A percentile compares a stretch with the other conserved stretches of the same genome.
These are phyloP conservation scores for Ophion obscuratus DNA, from an alignment of 2,888 invertebrate species.

Conservation along the genomic window DNA sequence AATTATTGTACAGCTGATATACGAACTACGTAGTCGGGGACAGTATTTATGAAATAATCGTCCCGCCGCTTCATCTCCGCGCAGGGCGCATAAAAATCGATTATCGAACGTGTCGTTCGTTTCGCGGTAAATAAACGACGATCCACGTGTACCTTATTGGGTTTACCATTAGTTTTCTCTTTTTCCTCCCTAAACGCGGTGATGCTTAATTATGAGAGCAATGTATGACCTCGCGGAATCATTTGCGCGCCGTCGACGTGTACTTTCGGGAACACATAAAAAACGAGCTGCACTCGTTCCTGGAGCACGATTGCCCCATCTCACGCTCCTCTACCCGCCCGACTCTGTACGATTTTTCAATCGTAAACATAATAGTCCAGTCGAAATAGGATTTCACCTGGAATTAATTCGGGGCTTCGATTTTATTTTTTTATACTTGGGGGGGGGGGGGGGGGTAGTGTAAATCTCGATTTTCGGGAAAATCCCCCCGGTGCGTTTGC, in stretches of 20 bases:
- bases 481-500: no score
- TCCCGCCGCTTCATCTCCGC: not conserved
- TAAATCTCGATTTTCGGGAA: no score
- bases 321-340: no score
- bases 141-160: not conserved
- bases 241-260: slow-evolving; percentile 28
- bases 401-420: no score
- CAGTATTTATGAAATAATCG: slow-evolving; percentile 36
- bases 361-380: slow-evolving; percentile 29
- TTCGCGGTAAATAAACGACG: slow-evolving; percentile 20
- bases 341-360: slow-evolving; percentile 27
- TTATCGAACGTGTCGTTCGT: slow-evolving; percentile 15
- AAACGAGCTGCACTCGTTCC: not conserved
- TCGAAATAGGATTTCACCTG: no score
- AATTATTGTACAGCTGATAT: slow-evolving; percentile 17
- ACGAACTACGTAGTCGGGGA: slow-evolving; percentile 38
- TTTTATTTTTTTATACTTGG: no score
- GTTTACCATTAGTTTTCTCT: slow-evolving; percentile 37
- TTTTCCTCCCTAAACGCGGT: slow-evolving; percentile 34
- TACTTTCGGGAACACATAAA: slow-evolving; percentile 42
- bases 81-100: slow-evolving; percentile 1
- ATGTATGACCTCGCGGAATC: slow-evolving; percentile 9
- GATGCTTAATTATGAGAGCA: slow-evolving; percentile 44
- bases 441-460: no score
- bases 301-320: not conserved